Conservation (phyloP, 2,888 invertebrate genomes). For the Leptothorax acervorum region DNA sequence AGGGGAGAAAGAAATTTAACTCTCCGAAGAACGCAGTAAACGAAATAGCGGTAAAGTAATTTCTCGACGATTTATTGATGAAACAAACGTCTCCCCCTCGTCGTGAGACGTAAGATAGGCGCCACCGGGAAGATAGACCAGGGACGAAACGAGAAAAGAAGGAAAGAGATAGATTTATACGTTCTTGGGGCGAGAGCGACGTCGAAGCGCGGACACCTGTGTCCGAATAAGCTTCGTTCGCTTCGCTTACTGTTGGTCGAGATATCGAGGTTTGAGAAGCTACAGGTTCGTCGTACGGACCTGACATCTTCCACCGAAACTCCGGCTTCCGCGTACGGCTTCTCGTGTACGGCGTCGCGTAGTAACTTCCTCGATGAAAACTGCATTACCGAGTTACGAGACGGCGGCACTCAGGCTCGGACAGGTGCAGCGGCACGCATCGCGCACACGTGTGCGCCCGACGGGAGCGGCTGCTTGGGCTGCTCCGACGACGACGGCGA, state of each 20-base stretch:
- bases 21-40: constrained; percentile 14
- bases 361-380: constrained; percentile 83
- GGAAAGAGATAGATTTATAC: constrained; percentile 75
- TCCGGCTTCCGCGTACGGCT: constrained; percentile 8
- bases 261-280: constrained; percentile 9
- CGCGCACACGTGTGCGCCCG: constrained; percentile 49
- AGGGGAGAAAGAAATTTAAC: background rate
- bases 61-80: constrained; percentile 62
- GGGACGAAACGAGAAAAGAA: constrained; percentile 1
- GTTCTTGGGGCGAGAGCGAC: constrained; percentile 62
- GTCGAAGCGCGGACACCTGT: constrained; percentile 75
- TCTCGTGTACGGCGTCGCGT: constrained; percentile 24
- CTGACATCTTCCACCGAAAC: constrained; percentile 44
- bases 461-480: constrained; percentile 28
- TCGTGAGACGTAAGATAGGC: background rate
- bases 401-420: constrained; percentile 60
- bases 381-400: constrained; percentile 81
- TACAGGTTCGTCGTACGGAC: constrained; percentile 27
- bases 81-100: constrained; percentile 23
- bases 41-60: constrained; percentile 60
- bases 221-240: constrained; percentile 17
- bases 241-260: constrained; percentile 23
- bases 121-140: background rate
- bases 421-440: constrained; percentile 62
- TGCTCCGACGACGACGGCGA: background rate